Conservation (phyloP, 2,797 vertebrate genomes). For the Scolopax bukidnonensis region DNA sequence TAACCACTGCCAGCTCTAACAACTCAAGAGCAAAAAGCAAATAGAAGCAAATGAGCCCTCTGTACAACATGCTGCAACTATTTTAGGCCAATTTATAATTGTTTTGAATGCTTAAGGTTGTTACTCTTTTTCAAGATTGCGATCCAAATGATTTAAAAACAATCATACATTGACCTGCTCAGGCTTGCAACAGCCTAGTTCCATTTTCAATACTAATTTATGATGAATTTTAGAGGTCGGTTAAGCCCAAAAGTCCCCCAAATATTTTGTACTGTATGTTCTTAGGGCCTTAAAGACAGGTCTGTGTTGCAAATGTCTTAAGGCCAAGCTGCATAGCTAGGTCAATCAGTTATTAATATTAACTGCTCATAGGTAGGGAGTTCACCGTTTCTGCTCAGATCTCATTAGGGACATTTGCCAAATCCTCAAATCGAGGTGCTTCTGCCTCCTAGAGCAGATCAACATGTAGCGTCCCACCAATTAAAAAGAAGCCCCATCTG, state of each 20-base stretch:
- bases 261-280: not conserved
- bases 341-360: not conserved
- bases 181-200: not conserved
- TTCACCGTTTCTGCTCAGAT: not conserved
- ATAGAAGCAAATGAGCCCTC: not conserved
- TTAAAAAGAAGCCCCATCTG: not conserved
- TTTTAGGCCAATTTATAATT: not conserved
- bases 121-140: not conserved
- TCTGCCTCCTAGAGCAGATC: not conserved
- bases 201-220: not conserved
- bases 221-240: not conserved
- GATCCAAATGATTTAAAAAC: not conserved
- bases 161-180: not conserved
- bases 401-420: not conserved
- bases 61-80: not conserved
- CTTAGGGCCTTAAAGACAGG: too few relatives aligned
- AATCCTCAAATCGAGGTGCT: fast-evolving
- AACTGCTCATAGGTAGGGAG: fast-evolving
- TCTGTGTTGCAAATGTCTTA: not conserved
- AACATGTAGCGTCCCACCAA: not conserved
- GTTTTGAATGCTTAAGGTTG: not conserved
- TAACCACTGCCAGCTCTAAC: not conserved
- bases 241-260: not conserved
- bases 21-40: not conserved
- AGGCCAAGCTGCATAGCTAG: not conserved